These are phyloP conservation scores for Corythaixoides concolor DNA, from an alignment of 2,113 vertebrate species.

Conservation along the genomic window DNA sequence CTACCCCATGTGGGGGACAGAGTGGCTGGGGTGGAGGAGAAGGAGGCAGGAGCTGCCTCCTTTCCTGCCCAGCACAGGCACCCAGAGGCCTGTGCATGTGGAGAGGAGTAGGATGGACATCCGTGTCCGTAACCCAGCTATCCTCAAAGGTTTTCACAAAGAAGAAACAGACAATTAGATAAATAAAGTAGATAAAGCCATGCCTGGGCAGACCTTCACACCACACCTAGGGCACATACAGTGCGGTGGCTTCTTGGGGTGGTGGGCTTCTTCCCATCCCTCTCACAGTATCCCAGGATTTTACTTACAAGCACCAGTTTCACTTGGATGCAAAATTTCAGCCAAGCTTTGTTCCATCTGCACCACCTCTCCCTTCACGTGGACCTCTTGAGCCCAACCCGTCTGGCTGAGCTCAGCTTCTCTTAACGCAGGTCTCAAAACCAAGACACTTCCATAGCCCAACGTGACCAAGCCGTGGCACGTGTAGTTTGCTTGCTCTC, in stretches of 20 bases:
- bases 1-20: accelerated
- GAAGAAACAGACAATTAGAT: neutral
- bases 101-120: neutral
- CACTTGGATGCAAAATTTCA: neutral
- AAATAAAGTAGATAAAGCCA: neutral
- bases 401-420: neutral
- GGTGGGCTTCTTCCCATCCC: neutral
- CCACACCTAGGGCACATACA: accelerated
- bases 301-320: neutral
- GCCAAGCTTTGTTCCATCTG: neutral
- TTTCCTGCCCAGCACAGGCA: neutral
- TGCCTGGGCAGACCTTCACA: neutral
- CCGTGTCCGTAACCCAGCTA: accelerated
- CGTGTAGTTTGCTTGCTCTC: neutral
- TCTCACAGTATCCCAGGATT: accelerated
- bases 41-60: neutral
- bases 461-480: accelerated
- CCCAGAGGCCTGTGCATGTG: accelerated
- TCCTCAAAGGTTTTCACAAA: neutral
- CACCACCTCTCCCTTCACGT: neutral
- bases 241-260: neutral
- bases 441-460: neutral
- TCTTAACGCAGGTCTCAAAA: neutral
- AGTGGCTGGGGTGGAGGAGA: neutral
- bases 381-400: neutral